Evolutionary conservation across 1,140 invertebrate species (phyloP).

Genomic region (Monochamus saltuarius): DNA sequence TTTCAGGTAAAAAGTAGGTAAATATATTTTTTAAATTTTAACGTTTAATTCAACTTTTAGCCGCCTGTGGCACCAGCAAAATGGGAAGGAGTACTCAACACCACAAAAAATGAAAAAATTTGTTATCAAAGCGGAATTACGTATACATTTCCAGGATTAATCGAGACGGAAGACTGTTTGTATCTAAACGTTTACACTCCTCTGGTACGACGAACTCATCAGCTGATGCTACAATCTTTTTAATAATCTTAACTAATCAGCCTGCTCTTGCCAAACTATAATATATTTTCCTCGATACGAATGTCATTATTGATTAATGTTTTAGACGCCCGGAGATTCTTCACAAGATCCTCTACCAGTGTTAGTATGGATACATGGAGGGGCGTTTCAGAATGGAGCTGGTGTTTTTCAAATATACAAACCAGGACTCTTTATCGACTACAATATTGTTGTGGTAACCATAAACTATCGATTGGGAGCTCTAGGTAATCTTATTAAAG

Average conservation of each 20-base stretch:
- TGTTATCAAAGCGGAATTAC: neutral
- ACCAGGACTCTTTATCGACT: slow-evolving; percentile 52
- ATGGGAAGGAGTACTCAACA: neutral
- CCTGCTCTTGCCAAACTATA: neutral
- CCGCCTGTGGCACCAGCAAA: neutral
- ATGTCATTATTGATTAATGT: neutral
- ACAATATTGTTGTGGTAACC: slow-evolving; percentile 57
- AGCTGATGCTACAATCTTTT: too few relatives aligned
- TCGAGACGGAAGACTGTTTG: slow-evolving; percentile 3
- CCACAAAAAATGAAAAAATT: slow-evolving; percentile 1
- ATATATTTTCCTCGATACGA: too few relatives aligned
- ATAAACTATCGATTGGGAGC: slow-evolving; percentile 59
- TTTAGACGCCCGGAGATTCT: neutral
- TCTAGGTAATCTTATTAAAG: too few relatives aligned
- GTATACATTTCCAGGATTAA: neutral
- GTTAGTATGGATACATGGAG: slow-evolving; percentile 22
- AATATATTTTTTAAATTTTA: neutral
- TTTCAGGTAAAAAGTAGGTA: slow-evolving; percentile 15
- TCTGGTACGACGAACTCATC: neutral
- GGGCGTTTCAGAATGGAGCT: slow-evolving; percentile 15
- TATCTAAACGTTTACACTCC: slow-evolving; percentile 8
- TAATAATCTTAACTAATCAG: neutral
- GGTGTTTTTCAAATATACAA: slow-evolving; percentile 22
- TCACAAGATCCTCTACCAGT: slow-evolving; percentile 14
- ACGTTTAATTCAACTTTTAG: neutral